These are phyloP conservation scores for Rhabdomys pumilio DNA, from an alignment of 2,797 vertebrate species.

Conservation along the genomic window DNA sequence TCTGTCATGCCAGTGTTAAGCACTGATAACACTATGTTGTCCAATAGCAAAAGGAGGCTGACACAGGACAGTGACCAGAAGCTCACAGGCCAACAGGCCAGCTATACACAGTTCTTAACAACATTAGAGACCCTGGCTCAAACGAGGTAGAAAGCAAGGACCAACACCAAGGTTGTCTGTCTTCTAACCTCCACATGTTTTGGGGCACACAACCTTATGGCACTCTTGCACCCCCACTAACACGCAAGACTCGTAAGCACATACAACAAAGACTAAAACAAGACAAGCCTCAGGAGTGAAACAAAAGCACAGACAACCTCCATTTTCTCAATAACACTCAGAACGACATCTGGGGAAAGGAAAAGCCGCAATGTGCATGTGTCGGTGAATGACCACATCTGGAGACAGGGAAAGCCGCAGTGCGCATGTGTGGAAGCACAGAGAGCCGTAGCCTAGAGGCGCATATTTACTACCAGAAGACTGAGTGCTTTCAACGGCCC, in stretches of 20 bases:
- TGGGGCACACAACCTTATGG: too few species aligned
- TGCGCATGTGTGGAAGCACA: too few species aligned
- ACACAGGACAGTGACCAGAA: background rate
- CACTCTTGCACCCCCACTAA: background rate
- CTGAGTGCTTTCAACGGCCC: background rate
- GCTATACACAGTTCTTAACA: background rate
- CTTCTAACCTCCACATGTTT: background rate
- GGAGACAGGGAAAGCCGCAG: background rate
- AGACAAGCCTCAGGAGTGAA: background rate
- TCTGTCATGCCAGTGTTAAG: background rate
- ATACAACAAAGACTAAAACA: background rate
- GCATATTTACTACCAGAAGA: background rate
- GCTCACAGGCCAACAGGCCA: background rate
- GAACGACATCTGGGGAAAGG: background rate
- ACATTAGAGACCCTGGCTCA: background rate
- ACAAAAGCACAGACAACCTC: constrained; percentile 27
- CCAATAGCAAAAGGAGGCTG: background rate
- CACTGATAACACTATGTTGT: background rate
- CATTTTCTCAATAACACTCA: background rate
- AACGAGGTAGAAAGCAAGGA: background rate
- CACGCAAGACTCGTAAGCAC: background rate
- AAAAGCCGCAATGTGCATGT: background rate
- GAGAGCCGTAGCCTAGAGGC: background rate
- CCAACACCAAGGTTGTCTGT: background rate
- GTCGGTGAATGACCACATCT: background rate